Evolutionary conservation across 1,140 invertebrate species (phyloP).

Genomic region (Drosophila lowei): DNA sequence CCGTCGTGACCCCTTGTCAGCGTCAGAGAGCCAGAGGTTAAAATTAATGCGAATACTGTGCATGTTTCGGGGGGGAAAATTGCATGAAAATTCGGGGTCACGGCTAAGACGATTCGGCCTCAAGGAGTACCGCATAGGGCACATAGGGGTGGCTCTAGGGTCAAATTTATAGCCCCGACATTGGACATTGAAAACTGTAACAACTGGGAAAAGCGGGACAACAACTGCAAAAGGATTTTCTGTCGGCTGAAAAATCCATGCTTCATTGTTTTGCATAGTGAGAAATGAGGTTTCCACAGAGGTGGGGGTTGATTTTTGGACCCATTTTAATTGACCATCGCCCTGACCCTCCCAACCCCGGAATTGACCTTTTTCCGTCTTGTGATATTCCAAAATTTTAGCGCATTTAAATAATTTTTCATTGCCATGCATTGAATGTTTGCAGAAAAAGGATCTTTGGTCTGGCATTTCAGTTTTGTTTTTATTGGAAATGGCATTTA

Average conservation of each 20-base stretch:
- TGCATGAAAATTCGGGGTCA: constrained; percentile 77
- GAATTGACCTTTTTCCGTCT: constrained; percentile 71
- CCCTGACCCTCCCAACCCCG: constrained; percentile 26
- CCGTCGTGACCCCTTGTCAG: constrained; percentile 71
- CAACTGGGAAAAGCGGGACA: constrained; percentile 34
- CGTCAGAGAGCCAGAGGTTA: constrained; percentile 61
- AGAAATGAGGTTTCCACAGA: constrained; percentile 53
- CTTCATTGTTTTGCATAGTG: constrained; percentile 74
- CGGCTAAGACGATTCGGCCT: constrained; percentile 66
- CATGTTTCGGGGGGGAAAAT: constrained; percentile 64
- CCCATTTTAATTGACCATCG: constrained; percentile 66
- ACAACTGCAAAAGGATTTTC: constrained; percentile 58
- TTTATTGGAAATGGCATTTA: constrained; percentile 76
- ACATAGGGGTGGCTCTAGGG: constrained; percentile 64
- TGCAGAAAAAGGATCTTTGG: constrained; percentile 9
- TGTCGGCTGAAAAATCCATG: constrained; percentile 29
- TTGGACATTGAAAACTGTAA: constrained; percentile 64
- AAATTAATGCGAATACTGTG: constrained; percentile 78
- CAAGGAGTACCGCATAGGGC: constrained; percentile 47
- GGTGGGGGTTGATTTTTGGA: constrained; percentile 18
- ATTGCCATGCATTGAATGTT: constrained; percentile 37
- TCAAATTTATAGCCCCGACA: constrained; percentile 64
- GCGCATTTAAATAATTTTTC: constrained; percentile 76
- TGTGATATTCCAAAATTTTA: constrained; percentile 43
- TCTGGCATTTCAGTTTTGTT: constrained; percentile 33